phyloP scores from a whole-genome alignment of 2,797 vertebrate species.

The Danionella dracula region DNA sequence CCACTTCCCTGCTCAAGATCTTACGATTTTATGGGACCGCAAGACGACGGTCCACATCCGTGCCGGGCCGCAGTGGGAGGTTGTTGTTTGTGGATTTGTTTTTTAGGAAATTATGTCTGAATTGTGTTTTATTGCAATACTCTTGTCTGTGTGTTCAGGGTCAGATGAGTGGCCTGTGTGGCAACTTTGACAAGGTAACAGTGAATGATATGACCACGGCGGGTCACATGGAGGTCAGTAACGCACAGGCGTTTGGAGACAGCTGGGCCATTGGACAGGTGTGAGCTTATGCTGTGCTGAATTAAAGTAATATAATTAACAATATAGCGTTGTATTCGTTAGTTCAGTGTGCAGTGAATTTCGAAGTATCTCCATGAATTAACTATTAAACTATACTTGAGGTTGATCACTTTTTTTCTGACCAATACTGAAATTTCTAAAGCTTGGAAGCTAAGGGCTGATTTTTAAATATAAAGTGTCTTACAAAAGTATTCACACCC shows the following conservation, averaged over 20 bases:
- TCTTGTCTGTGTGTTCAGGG: slow-evolving; percentile 57
- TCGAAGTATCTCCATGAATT: no score
- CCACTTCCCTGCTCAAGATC: slow-evolving; percentile 84
- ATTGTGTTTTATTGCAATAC: background rate
- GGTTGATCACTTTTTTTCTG: no score
- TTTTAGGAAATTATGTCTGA: background rate
- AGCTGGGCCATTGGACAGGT: slow-evolving; percentile 97
- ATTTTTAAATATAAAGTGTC: no score
- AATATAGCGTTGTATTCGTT: no score
- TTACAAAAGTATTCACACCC: no score
- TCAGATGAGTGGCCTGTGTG: slow-evolving; percentile 86
- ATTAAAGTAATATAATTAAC: no score
- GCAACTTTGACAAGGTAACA: slow-evolving; percentile 96
- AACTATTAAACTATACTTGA: no score
- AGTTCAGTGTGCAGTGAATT: no score
- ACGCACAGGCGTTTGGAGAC: slow-evolving; percentile 92
- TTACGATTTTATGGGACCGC: slow-evolving; percentile 93
- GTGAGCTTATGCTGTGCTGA: slow-evolving; percentile 38
- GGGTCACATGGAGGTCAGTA: slow-evolving; percentile 94
- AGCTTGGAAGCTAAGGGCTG: no score
- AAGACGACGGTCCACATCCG: slow-evolving; percentile 95
- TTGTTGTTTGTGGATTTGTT: slow-evolving; percentile 47
- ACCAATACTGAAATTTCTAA: no score
- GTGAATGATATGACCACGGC: slow-evolving; percentile 97
- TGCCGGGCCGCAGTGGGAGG: slow-evolving; percentile 93